Evolutionary conservation across 2,797 vertebrate genomes (phyloP), one percentile per base, ranked within the genome.

Genomic region (Acanthis flammea): DNA sequence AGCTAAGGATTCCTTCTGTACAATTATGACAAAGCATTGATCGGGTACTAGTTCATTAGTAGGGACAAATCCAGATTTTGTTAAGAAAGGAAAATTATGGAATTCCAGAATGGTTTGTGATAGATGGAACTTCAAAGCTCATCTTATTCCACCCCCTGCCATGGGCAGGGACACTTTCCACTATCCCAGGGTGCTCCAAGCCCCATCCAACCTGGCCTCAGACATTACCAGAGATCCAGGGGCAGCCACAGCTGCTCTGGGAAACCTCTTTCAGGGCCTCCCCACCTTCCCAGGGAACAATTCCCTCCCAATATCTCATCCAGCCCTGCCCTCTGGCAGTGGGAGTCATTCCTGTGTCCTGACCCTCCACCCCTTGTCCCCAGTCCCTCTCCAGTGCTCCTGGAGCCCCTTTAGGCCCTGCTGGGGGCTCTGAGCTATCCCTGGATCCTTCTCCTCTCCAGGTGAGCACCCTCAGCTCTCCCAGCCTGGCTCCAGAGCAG

Each of bases 391-490:
- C 7, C 44, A 58, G 57, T 57, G 51, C 57, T 71, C 30, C 17
- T 45, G 18, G 21, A 51, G 21, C 18, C 14, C 7, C 18, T 57
- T 76, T 1, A 27, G 37, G 17, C n/a, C 3, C 37, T 50, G 37
- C 0, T 1, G 62, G 17, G 9, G 50, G 24, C 12, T 70, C 30
- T 39, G 10, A 71, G 8, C 0, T 89, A 28, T 35, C 7, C 19
- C 4, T 7, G 16, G 44, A 63, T 0, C 8, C 31, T 55, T 63
- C n/a, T 16, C 28, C 1, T 24, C 16, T 25, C 0, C 55, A 48
- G 9, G 7, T 0, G 19, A 55, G 0, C 13, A 23, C 0, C 1
- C 12, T 5, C 15, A 54, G 31, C n/a, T 55, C 55, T 33, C 7
- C 21, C 48, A 63, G 57, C 12, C 57, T 76, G 55, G 19, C 17